phyloP scores from a whole-genome alignment of 2,113 vertebrate genomes.

The Catharus minimus region DNA sequence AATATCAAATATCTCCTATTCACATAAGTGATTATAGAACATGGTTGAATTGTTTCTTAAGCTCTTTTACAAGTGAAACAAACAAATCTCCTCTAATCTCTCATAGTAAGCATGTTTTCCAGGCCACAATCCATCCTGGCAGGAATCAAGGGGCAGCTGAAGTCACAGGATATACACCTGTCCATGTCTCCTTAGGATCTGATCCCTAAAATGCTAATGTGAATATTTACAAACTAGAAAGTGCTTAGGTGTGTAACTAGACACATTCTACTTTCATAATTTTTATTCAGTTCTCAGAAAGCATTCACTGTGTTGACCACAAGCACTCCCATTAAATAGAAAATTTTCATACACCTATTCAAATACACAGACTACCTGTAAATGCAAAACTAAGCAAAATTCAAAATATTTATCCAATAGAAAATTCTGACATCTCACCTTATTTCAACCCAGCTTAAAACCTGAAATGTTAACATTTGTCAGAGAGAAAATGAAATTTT shows the following conservation, averaged over 20 bases:
- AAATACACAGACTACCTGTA: background rate
- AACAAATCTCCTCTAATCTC: conserved; percentile 28
- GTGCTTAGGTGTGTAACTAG: background rate
- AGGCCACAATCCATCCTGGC: background rate
- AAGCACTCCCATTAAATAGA: background rate
- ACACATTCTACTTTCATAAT: background rate
- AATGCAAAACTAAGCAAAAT: background rate
- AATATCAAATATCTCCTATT: conserved; percentile 7
- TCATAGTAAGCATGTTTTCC: conserved; percentile 47
- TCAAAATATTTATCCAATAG: background rate
- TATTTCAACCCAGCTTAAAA: background rate
- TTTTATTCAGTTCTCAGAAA: background rate
- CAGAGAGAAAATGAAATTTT: background rate
- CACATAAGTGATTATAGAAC: conserved; percentile 15
- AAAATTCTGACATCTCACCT: background rate
- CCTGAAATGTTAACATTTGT: background rate
- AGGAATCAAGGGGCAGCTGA: background rate
- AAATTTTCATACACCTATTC: background rate
- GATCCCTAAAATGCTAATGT: background rate
- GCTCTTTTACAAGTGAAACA: conserved; percentile 42
- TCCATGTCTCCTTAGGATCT: background rate
- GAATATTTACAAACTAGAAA: background rate
- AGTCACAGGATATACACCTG: background rate
- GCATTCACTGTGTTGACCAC: background rate
- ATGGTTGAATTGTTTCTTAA: conserved; percentile 54